These are phyloP conservation scores for Xanthorhoe designata DNA, from an alignment of 2,888 invertebrate species.

Conservation along the genomic window DNA sequence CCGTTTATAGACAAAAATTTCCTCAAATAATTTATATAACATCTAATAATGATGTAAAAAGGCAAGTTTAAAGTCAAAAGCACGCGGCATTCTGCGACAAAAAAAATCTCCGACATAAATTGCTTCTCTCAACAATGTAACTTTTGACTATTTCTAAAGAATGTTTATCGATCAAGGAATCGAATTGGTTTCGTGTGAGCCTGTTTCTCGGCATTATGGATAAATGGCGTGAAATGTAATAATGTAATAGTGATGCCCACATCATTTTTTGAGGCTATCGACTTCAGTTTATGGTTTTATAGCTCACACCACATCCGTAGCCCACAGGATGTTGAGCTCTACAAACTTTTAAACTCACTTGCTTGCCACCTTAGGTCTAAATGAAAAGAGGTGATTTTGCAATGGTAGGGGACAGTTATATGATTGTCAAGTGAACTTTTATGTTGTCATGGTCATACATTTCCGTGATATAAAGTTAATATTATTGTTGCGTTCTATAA, in stretches of 20 bases:
- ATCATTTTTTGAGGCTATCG: conserved; percentile 53
- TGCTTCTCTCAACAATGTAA: not conserved
- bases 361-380: conserved; percentile 6
- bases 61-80: not conserved
- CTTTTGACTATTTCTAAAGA: not conserved
- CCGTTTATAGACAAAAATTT: too few species aligned
- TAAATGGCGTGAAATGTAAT: conserved; percentile 31
- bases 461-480: conserved; percentile 53
- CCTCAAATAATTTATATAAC: too few species aligned
- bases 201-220: conserved; percentile 15
- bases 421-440: conserved; percentile 42
- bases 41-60: too few species aligned
- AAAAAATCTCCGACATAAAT: not conserved
- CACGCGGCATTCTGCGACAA: not conserved
- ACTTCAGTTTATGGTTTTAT: conserved; percentile 54
- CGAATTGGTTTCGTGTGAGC: conserved; percentile 25
- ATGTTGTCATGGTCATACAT: conserved; percentile 57
- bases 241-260: conserved; percentile 38
- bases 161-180: conserved; percentile 18
- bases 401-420: not conserved
- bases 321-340: conserved; percentile 67
- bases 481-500: conserved; percentile 42
- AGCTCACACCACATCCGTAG: conserved; percentile 70
- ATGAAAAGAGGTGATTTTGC: conserved; percentile 32
- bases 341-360: conserved; percentile 36